Evolutionary conservation across 2,113 vertebrate genomes (phyloP), one percentile per base, ranked within the genome.

Genomic region (Leptocoma aspasia): DNA sequence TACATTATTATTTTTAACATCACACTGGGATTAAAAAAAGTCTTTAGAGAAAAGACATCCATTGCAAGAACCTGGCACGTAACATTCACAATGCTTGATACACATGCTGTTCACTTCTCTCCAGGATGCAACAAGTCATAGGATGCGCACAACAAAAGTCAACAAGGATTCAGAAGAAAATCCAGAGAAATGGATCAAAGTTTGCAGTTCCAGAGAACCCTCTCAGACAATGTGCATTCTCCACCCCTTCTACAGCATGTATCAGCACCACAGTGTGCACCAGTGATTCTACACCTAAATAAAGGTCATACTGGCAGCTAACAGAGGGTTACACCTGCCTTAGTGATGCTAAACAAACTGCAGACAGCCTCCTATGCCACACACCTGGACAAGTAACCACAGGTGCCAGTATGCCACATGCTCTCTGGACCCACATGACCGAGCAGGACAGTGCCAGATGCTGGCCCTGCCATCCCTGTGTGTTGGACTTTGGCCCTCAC

Each of bases 151-250:
- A 83, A 64, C 42, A 70, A 56, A 60, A 96, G 76, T 39, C 88
- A 94, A 81, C 12, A 44, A 75, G 56, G 82, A 93, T 86, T 86
- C 79, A 54, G 49, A 94, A 61, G 28, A 84, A 97, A 96, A 89
- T 65, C 92, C 82, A 86, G 41, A 94, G 35, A 68, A 78, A 47
- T 14, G 24, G 89, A 65, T 44, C 33, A 2, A 73, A 68, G 52
- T 70, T 49, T 71, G 23, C 71, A 50, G 6, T 71, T 78, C 64
- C 60, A n/a, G 64, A 86, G 53, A 79, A 49, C 22, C 27, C 65
- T 47, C 70, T 79, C 42, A 56, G 63, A 50, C 79, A 53, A 21
- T 1, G 30, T 41, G 81, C 47, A 20, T 37, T 81, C 59, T 82
- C 59, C 47, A 70, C 15, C 64, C 78, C 47, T 80, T 63, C 65